A percentile compares a stretch with the other conserved stretches of the same genome.
These are phyloP conservation scores for Drosophila jambulina DNA, from an alignment of 1,140 invertebrate genomes.

Conservation along the genomic window DNA sequence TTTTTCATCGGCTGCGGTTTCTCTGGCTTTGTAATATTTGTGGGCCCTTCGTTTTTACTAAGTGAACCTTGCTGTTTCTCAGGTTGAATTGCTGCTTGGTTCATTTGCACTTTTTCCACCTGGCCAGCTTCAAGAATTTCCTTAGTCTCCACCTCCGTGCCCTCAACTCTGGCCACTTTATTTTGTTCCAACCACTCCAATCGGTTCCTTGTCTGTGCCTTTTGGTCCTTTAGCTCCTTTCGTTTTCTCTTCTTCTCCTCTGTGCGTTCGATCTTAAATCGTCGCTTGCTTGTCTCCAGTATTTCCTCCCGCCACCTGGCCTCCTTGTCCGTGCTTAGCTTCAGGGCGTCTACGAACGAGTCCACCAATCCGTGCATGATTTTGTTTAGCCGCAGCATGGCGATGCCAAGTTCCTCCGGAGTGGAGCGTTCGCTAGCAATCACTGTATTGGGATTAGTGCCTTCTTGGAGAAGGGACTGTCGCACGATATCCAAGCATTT, in stretches of 20 bases:
- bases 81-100: neutral
- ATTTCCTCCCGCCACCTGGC: conserved; percentile 68
- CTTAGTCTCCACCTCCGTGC: neutral
- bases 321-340: conserved; percentile 47
- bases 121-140: neutral
- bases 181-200: conserved; percentile 71
- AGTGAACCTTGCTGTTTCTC: neutral
- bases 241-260: conserved; percentile 65
- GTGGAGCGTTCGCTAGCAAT: conserved; percentile 72
- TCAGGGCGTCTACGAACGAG: conserved; percentile 48
- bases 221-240: conserved; percentile 67
- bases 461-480: conserved; percentile 48
- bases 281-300: conserved; percentile 69
- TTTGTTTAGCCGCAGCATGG: conserved; percentile 73
- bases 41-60: neutral
- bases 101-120: neutral
- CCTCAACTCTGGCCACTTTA: conserved; percentile 14
- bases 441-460: conserved; percentile 55
- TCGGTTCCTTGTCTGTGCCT: conserved; percentile 60
- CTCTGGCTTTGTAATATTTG: neutral
- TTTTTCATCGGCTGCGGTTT: neutral
- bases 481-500: conserved; percentile 61
- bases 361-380: conserved; percentile 57
- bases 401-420: conserved; percentile 71
- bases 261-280: conserved; percentile 56